Percentiles rank a stretch among this genome's conserved stretches.
Evolutionary conservation across 2,888 invertebrate genomes (phyloP).

Genomic region (Andrena dorsata): DNA sequence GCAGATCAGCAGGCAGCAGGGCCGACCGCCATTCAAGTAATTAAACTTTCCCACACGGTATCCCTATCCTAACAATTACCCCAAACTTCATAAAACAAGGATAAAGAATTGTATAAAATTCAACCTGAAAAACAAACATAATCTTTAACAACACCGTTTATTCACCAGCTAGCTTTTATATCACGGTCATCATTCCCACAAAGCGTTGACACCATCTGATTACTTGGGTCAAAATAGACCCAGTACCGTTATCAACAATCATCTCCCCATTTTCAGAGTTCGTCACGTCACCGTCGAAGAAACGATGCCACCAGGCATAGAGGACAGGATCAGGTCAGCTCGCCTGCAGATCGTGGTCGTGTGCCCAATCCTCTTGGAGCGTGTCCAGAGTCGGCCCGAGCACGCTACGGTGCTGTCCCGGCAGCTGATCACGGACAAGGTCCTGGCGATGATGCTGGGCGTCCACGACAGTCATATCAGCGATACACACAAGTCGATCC

Average conservation of each 20-base stretch:
- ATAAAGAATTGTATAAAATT: too few relatives aligned
- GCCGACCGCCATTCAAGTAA: conserved; percentile 93
- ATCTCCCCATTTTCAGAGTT: conserved; percentile 86
- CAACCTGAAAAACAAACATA: too few relatives aligned
- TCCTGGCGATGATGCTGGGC: conserved; percentile 93
- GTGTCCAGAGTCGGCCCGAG: conserved; percentile 86
- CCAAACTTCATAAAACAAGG: too few relatives aligned
- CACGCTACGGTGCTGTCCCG: conserved; percentile 86
- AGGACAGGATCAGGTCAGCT: conserved; percentile 88
- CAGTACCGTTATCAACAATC: neutral
- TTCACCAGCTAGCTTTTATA: neutral
- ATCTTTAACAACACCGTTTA: neutral
- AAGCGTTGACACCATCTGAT: neutral
- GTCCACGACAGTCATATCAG: conserved; percentile 91
- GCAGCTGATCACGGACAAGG: conserved; percentile 89
- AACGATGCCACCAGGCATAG: conserved; percentile 85
- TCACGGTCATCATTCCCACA: neutral
- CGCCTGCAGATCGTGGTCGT: conserved; percentile 93
- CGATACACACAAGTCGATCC: conserved; percentile 89
- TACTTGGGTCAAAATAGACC: neutral
- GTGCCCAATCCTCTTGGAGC: conserved; percentile 91
- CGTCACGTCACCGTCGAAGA: conserved; percentile 92
- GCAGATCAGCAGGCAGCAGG: conserved; percentile 93
- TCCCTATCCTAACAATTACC: too few relatives aligned
- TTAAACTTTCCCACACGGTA: conserved; percentile 8